Evolutionary conservation across 2,797 vertebrate species (phyloP).

Genomic region (Peromyscus attwateri): DNA sequence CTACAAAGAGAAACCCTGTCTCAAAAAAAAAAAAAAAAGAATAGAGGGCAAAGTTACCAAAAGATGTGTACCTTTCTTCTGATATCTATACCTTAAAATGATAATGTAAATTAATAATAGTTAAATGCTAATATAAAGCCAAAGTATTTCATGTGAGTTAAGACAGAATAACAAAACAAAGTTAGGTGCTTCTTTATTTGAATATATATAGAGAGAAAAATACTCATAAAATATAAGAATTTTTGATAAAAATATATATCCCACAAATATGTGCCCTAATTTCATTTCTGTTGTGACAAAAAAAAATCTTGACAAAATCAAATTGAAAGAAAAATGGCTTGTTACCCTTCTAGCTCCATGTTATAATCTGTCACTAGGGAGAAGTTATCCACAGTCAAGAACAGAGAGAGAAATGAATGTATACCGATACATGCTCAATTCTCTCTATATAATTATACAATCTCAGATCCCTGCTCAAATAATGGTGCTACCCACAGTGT

Average conservation of each 20-base stretch:
- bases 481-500: neutral
- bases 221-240: neutral
- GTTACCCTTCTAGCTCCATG: neutral
- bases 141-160: neutral
- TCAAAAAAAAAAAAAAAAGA: no score
- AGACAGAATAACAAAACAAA: neutral
- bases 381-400: neutral
- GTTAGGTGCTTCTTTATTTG: neutral
- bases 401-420: neutral
- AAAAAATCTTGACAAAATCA: neutral
- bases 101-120: neutral
- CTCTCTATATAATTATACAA: no score
- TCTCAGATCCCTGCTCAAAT: neutral
- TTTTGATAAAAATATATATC: neutral
- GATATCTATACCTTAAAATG: neutral
- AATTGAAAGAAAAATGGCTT: neutral
- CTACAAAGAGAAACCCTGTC: no score
- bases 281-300: neutral
- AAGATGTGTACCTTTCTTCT: neutral
- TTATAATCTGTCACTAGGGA: neutral
- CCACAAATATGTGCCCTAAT: neutral
- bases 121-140: neutral
- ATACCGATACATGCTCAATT: neutral
- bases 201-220: neutral
- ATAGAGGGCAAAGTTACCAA: no score